Percentiles rank a stretch among this genome's conserved stretches.
Conservation (phyloP, 2,113 vertebrate species). For the Maccullochella peelii region DNA sequence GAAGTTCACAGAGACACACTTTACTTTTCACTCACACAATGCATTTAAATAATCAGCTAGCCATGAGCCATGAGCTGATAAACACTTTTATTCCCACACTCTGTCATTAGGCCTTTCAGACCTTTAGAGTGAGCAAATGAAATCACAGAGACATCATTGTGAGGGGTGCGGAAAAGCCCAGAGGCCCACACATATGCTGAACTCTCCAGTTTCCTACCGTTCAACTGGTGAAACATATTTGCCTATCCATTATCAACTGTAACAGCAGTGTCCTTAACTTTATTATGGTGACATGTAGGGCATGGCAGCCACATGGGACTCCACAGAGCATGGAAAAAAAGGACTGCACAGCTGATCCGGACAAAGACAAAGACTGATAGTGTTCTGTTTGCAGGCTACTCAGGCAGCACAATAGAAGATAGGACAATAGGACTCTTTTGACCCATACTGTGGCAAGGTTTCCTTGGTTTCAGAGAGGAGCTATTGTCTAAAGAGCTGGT, state of each 20-base stretch:
- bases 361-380: constrained; percentile 79
- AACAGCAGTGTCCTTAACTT: constrained; percentile 65
- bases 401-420: constrained; percentile 80
- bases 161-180: background rate
- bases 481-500: constrained; percentile 79
- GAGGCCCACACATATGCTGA: constrained; percentile 38
- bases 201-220: constrained; percentile 41
- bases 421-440: constrained; percentile 82
- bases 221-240: constrained; percentile 59
- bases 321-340: constrained; percentile 65
- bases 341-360: constrained; percentile 76
- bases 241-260: constrained; percentile 63
- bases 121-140: constrained; percentile 39
- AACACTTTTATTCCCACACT: constrained; percentile 32
- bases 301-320: constrained; percentile 73
- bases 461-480: constrained; percentile 72
- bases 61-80: constrained; percentile 7
- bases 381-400: constrained; percentile 83
- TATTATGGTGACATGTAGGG: constrained; percentile 73
- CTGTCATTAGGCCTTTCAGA: constrained; percentile 18
- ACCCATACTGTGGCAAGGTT: constrained; percentile 73
- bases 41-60: constrained; percentile 10
- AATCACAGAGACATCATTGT: constrained; percentile 44
- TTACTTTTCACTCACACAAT: background rate
- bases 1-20: no score